These are phyloP conservation scores for Melieria omissa DNA, from an alignment of 2,888 invertebrate genomes.

Conservation along the genomic window DNA sequence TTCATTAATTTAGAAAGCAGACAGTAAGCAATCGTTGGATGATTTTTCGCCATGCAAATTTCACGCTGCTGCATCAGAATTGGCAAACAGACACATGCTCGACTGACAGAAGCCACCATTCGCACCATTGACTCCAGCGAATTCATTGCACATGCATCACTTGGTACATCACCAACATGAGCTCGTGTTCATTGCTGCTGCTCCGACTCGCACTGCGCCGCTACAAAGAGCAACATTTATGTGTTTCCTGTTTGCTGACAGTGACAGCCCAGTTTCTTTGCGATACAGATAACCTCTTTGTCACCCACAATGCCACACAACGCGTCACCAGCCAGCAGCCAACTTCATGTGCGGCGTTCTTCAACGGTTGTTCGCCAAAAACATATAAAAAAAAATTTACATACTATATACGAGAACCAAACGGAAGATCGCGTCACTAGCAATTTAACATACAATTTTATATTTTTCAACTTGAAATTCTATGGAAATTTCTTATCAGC, in stretches of 20 bases:
- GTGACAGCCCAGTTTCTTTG: constrained; percentile 11
- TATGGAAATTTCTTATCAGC: constrained; percentile 22
- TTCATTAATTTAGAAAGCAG: too few species aligned
- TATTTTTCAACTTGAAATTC: constrained; percentile 20
- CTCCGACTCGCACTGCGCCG: not conserved
- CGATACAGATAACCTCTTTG: constrained; percentile 22
- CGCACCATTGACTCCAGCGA: not conserved
- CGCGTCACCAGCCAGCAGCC: too few species aligned
- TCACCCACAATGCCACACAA: constrained; percentile 12
- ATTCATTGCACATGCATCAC: not conserved
- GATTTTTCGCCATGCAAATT: too few species aligned
- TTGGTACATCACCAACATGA: too few species aligned
- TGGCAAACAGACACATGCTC: not conserved
- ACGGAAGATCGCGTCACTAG: not conserved
- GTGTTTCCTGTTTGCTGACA: constrained; percentile 16
- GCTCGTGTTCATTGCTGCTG: not conserved
- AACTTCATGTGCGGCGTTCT: too few species aligned
- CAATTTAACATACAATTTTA: constrained; percentile 12
- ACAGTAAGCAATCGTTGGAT: too few species aligned
- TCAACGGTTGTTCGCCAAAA: too few species aligned
- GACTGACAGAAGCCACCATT: not conserved
- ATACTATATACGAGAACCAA: too few species aligned
- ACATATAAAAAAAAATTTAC: too few species aligned
- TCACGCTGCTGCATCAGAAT: not conserved
- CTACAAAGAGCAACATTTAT: constrained; percentile 23